These are phyloP conservation scores for Nothobranchius furzeri DNA, from an alignment of 2,113 vertebrate genomes.

Conservation along the genomic window DNA sequence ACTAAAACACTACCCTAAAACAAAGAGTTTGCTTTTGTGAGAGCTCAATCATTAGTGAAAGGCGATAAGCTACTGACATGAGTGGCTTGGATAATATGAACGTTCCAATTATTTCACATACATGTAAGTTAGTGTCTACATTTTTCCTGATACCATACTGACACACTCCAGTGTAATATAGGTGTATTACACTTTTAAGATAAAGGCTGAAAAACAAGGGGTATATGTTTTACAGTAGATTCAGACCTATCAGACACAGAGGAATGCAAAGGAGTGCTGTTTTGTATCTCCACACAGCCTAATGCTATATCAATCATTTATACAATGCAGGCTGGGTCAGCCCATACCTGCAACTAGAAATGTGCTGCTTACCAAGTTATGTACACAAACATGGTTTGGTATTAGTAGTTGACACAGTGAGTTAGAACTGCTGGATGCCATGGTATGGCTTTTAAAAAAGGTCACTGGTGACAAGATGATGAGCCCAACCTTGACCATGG, in stretches of 20 bases:
- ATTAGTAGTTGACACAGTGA: constrained; percentile 37
- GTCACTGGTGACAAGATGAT: constrained; percentile 15
- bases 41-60: constrained; percentile 16
- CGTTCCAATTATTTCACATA: constrained; percentile 7
- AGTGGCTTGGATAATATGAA: not conserved
- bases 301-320: not conserved
- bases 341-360: too few relatives aligned
- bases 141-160: not conserved
- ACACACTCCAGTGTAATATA: not conserved
- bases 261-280: too few relatives aligned
- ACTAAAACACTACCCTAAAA: constrained; percentile 37
- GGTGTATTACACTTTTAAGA: not conserved
- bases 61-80: constrained; percentile 12
- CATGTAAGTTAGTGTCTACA: constrained; percentile 2
- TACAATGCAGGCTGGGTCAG: constrained; percentile 11
- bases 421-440: constrained; percentile 18
- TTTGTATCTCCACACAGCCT: not conserved
- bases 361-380: constrained; percentile 1
- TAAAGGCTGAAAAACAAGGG: not conserved
- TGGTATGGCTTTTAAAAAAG: constrained; percentile 14
- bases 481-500: not conserved
- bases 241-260: not conserved
- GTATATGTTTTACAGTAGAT: constrained; percentile 31
- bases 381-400: constrained; percentile 18
- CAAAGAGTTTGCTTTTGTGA: constrained; percentile 16